Percentiles rank a stretch among this genome's conserved stretches.
Conservation (phyloP, 1,140 invertebrate genomes). For the Ceratoteleas bidentatus region DNA sequence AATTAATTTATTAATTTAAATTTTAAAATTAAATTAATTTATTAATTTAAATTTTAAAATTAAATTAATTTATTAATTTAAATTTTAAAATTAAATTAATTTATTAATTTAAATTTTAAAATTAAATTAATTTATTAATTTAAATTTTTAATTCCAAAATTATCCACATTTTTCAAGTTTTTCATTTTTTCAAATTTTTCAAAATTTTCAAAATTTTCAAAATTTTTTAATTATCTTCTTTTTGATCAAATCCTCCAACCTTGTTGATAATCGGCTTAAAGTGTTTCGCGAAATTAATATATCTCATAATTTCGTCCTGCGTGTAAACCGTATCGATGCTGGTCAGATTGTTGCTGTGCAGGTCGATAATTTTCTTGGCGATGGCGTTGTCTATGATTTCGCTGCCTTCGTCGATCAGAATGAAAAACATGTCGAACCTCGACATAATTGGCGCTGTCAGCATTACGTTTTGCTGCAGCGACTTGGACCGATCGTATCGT, state of each 20-base stretch:
- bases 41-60: too few species aligned
- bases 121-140: too few species aligned
- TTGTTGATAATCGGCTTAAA: conserved; percentile 96
- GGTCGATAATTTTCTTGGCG: conserved; percentile 96
- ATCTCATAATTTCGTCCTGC: conserved; percentile 93
- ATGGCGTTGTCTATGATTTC: conserved; percentile 98
- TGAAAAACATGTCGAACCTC: conserved; percentile 99
- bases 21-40: too few species aligned
- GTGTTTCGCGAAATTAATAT: conserved; percentile 97
- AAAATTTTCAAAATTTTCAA: neutral
- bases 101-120: too few species aligned
- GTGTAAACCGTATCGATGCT: conserved; percentile 91
- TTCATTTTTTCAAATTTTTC: too few species aligned
- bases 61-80: too few species aligned
- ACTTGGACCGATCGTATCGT: conserved; percentile 96
- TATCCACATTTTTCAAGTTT: too few species aligned
- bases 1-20: too few species aligned
- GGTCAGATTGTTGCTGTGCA: conserved; percentile 91
- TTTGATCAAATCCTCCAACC: too few species aligned
- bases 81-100: too few species aligned
- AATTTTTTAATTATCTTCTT: too few species aligned
- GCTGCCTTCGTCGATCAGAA: conserved; percentile 97
- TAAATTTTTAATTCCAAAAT: too few species aligned
- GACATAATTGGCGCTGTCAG: conserved; percentile 99
- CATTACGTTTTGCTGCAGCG: conserved; percentile 96